phyloP scores from a whole-genome alignment of 2,888 invertebrate genomes.

The Polymixis lichenea region DNA sequence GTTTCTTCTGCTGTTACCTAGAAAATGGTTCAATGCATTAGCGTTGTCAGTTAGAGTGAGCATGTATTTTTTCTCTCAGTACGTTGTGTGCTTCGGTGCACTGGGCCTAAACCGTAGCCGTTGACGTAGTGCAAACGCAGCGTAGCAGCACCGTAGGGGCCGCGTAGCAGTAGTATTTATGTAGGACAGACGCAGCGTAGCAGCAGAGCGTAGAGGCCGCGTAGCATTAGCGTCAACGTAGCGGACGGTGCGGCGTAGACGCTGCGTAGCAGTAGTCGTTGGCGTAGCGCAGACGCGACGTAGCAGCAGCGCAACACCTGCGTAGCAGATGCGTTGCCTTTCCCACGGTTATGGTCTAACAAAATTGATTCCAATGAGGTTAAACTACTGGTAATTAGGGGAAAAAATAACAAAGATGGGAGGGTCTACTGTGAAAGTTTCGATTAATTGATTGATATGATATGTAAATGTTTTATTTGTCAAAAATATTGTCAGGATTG shows the following conservation, averaged over 20 bases:
- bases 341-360: neutral
- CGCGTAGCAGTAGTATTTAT: neutral
- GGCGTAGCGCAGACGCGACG: too few relatives aligned
- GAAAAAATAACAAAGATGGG: neutral
- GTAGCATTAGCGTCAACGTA: conserved; percentile 9
- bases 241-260: neutral
- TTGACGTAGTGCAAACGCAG: too few relatives aligned
- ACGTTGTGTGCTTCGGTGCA: neutral
- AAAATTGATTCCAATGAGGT: neutral
- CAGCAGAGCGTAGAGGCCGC: neutral
- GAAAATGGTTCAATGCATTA: neutral
- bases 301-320: neutral
- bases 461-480: neutral
- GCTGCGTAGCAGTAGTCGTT: neutral
- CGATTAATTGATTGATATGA: neutral
- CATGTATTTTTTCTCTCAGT: neutral
- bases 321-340: neutral
- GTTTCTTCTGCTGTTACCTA: conserved; percentile 13
- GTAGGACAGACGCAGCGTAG: neutral
- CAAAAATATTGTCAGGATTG: neutral
- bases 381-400: neutral
- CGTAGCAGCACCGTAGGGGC: neutral
- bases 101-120: neutral
- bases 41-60: neutral
- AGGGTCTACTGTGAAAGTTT: neutral